A percentile compares a stretch with the other conserved stretches of the same genome.
Evolutionary conservation across 2,888 invertebrate genomes (phyloP).

Genomic region (Oscheius sp.): DNA sequence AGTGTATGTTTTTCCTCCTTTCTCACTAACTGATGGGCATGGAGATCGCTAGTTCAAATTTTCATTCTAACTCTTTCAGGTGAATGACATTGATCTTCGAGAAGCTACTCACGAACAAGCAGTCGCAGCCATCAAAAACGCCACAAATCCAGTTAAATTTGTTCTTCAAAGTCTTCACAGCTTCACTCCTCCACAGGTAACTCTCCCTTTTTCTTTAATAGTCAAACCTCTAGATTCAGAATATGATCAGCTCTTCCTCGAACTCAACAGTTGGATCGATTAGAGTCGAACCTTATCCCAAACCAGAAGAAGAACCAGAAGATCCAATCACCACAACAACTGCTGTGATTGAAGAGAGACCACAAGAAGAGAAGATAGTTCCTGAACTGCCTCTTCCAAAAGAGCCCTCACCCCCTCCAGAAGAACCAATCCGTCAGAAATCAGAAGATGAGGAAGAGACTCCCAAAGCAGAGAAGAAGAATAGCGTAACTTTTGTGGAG

Average conservation of each 20-base stretch:
- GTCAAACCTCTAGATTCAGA: conserved; percentile 16
- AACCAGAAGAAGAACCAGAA: not conserved
- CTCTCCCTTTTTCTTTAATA: not conserved
- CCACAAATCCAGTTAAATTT: conserved; percentile 87
- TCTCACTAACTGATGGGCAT: not conserved
- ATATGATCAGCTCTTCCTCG: conserved; percentile 54
- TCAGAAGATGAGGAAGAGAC: conserved; percentile 29
- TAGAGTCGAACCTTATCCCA: conserved; percentile 36
- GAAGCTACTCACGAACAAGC: conserved; percentile 91
- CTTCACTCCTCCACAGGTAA: conserved; percentile 51
- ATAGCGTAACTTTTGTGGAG: not conserved
- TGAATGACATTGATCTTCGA: conserved; percentile 88
- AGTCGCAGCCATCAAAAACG: conserved; percentile 89
- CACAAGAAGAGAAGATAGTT: conserved; percentile 24
- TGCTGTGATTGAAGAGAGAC: conserved; percentile 23
- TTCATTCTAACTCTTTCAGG: conserved; percentile 72
- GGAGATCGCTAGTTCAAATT: not conserved
- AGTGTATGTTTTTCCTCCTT: conserved; percentile 71
- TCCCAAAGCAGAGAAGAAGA: conserved; percentile 36
- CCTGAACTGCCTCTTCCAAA: conserved; percentile 25
- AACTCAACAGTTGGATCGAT: conserved; percentile 54
- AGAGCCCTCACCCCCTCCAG: conserved; percentile 8
- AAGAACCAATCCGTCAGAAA: not conserved
- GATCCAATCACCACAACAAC: not conserved
- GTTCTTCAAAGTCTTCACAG: conserved; percentile 82